These are phyloP conservation scores for Heliconius himera DNA, from an alignment of 1,140 invertebrate genomes.

Conservation along the genomic window DNA sequence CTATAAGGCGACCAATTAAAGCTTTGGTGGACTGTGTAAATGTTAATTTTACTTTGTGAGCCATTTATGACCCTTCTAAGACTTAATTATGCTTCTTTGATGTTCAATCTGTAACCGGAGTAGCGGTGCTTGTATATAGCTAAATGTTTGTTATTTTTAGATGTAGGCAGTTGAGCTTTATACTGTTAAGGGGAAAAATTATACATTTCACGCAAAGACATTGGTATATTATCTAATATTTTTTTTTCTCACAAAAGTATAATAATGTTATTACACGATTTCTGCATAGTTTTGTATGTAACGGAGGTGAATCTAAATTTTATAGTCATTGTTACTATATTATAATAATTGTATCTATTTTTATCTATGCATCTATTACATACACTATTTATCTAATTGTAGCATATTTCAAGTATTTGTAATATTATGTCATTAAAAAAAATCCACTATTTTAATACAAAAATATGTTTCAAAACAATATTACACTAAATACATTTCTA, in stretches of 20 bases:
- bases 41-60: constrained; percentile 69
- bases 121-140: constrained; percentile 64
- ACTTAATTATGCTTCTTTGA: constrained; percentile 77
- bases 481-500: not conserved
- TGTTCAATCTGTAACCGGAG: constrained; percentile 75
- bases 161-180: not conserved
- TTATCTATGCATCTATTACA: no score
- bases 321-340: no score
- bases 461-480: not conserved
- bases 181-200: not conserved
- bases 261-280: no score
- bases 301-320: no score
- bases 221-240: no score
- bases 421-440: not conserved
- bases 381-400: no score
- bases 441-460: not conserved
- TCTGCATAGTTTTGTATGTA: no score
- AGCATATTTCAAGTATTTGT: no score
- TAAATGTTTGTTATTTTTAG: constrained; percentile 52
- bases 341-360: no score
- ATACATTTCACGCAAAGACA: not conserved
- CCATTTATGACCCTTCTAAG: constrained; percentile 70
- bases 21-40: constrained; percentile 65
- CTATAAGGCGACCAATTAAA: constrained; percentile 70
- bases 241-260: no score